These are phyloP conservation scores for Perizoma flavofasciatum DNA, from an alignment of 2,888 invertebrate species.

Conservation along the genomic window DNA sequence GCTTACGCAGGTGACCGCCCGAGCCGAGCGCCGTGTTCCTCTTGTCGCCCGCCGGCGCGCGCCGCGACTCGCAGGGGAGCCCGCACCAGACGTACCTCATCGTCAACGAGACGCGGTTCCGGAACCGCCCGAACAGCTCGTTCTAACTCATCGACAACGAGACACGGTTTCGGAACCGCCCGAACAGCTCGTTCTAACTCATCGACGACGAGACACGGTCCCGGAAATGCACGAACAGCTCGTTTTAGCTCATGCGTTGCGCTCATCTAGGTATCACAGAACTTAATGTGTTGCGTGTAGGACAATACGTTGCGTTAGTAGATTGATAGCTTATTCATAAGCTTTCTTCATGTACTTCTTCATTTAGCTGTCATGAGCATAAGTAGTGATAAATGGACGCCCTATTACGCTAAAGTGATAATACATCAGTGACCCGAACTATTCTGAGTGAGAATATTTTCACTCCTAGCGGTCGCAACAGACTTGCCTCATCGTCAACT, in stretches of 20 bases:
- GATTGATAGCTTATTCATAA: background rate
- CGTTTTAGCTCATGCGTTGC: conserved; percentile 2
- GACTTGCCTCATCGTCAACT: background rate
- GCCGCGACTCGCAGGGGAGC: conserved; percentile 12
- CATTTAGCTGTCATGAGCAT: conserved; percentile 4
- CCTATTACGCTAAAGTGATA: background rate
- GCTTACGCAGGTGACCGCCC: conserved; percentile 17
- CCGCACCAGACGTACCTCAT: conserved; percentile 28
- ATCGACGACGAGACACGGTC: too few species aligned
- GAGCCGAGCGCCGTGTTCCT: conserved; percentile 21
- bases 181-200: too few species aligned
- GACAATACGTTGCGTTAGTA: conserved; percentile 1
- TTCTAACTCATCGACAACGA: conserved; percentile 13
- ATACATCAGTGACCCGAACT: conserved; percentile 1
- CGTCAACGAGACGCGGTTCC: conserved; percentile 28
- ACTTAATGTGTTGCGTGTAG: background rate
- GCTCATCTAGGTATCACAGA: conserved; percentile 4
- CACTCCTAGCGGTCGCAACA: too few species aligned
- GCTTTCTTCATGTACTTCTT: background rate
- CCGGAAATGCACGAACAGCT: background rate
- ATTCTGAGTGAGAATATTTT: background rate
- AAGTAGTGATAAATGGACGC: background rate
- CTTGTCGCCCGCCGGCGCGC: conserved; percentile 11
- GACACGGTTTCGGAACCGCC: background rate
- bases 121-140: conserved; percentile 30